Conservation (phyloP, 2,888 invertebrate species). For the Ypsolopha scabrella region DNA sequence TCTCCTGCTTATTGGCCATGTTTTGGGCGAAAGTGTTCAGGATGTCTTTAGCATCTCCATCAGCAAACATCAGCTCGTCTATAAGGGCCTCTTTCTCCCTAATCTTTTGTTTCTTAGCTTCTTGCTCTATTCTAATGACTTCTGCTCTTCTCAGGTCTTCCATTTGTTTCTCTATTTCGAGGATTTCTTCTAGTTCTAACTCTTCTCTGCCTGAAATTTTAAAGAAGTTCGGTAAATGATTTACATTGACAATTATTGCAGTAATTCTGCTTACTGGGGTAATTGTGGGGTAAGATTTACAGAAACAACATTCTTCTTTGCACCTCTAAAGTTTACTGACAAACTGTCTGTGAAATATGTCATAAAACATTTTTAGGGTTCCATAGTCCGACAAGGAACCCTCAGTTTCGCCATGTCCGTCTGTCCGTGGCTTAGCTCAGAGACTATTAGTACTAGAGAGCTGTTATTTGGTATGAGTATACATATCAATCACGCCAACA, state of each 20-base stretch:
- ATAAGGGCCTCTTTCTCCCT: constrained; percentile 92
- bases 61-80: constrained; percentile 95
- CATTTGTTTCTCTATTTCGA: constrained; percentile 84
- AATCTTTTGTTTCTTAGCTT: constrained; percentile 85
- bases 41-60: constrained; percentile 90
- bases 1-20: constrained; percentile 76
- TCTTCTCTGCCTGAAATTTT: constrained; percentile 76
- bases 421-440: too few relatives aligned
- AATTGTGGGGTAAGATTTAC: neutral
- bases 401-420: too few relatives aligned
- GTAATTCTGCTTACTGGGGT: neutral
- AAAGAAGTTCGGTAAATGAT: neutral
- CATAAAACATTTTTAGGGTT: too few relatives aligned
- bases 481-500: too few relatives aligned
- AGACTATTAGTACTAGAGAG: too few relatives aligned
- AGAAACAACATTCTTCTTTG: neutral
- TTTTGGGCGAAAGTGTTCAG: constrained; percentile 83
- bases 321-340: too few relatives aligned
- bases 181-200: constrained; percentile 85
- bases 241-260: neutral
- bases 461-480: too few relatives aligned
- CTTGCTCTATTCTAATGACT: constrained; percentile 73
- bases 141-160: constrained; percentile 81
- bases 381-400: too few relatives aligned
- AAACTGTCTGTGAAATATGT: too few relatives aligned